These are phyloP conservation scores for Papilio polytes DNA, from an alignment of 1,140 invertebrate species.

Conservation along the genomic window DNA sequence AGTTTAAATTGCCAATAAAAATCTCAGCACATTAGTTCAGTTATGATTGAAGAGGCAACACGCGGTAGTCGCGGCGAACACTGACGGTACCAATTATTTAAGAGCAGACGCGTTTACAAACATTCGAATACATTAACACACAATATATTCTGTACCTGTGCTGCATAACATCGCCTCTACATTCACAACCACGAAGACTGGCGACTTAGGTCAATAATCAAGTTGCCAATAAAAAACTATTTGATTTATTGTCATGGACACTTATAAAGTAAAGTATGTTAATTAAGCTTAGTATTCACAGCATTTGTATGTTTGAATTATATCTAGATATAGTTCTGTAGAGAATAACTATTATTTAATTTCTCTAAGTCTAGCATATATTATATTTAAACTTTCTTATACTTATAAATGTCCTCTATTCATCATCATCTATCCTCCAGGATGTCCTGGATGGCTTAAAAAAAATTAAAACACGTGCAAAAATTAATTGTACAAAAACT, in stretches of 20 bases:
- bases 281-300: too few relatives aligned
- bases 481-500: not conserved
- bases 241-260: too few relatives aligned
- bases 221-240: not conserved
- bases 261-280: too few relatives aligned
- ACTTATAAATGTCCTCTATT: too few relatives aligned
- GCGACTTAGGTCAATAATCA: constrained; percentile 40
- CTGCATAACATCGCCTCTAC: constrained; percentile 48
- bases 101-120: constrained; percentile 56
- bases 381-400: not conserved
- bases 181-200: constrained; percentile 43
- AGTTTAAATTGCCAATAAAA: too few relatives aligned
- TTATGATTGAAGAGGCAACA: too few relatives aligned
- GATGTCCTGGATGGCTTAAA: not conserved
- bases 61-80: not conserved
- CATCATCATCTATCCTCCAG: too few relatives aligned
- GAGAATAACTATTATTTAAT: too few relatives aligned
- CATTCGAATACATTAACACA: constrained; percentile 66
- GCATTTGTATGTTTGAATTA: too few relatives aligned
- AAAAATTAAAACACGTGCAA: not conserved
- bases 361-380: not conserved
- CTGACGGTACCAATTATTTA: constrained; percentile 59
- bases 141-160: constrained; percentile 63
- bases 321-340: too few relatives aligned
- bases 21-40: too few relatives aligned